Evolutionary conservation across 2,797 vertebrate genomes (phyloP).

Genomic region (Nothura maculosa): DNA sequence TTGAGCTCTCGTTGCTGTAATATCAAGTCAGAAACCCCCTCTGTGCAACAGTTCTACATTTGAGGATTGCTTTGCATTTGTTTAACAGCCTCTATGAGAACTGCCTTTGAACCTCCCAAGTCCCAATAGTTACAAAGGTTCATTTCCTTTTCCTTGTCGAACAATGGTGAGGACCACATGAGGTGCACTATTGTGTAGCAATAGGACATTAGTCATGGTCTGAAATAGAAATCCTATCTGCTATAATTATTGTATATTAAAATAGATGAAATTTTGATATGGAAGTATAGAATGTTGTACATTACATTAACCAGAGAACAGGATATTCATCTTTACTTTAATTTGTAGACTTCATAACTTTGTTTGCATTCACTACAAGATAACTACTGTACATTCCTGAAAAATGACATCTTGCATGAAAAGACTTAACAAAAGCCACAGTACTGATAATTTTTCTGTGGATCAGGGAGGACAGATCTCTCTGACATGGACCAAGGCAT

Average conservation of each 20-base stretch:
- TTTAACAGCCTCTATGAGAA: background rate
- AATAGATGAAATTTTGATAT: constrained; percentile 78
- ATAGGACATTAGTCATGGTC: constrained; percentile 48
- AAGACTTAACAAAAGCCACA: constrained; percentile 70
- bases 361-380: constrained; percentile 65
- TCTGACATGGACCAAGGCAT: constrained; percentile 17
- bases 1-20: background rate
- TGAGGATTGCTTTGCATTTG: background rate
- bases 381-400: constrained; percentile 57
- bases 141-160: background rate
- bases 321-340: constrained; percentile 73
- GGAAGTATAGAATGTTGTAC: constrained; percentile 60
- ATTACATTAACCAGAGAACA: constrained; percentile 58
- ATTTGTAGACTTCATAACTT: constrained; percentile 74
- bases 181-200: constrained; percentile 43
- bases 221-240: constrained; percentile 67
- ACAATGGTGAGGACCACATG: constrained; percentile 23
- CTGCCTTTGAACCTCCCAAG: background rate
- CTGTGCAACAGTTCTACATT: background rate
- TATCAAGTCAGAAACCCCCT: background rate
- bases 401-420: constrained; percentile 67
- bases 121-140: background rate
- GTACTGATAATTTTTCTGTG: constrained; percentile 46
- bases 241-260: constrained; percentile 77
- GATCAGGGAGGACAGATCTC: constrained; percentile 52